Conservation (phyloP, 2,113 vertebrate species). For the Chascanopsetta lugubris region DNA sequence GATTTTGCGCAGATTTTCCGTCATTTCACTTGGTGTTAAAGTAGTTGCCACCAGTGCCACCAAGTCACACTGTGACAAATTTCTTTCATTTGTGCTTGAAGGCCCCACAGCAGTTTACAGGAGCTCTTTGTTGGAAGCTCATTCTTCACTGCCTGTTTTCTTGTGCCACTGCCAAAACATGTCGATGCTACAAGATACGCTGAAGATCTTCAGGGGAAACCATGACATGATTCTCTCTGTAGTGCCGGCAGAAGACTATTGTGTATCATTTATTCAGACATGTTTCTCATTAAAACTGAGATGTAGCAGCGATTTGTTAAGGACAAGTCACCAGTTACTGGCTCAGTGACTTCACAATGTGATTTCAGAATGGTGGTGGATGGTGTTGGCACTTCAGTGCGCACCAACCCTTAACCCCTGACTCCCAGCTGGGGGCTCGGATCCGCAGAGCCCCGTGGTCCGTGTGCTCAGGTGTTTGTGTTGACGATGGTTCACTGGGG, state of each 20-base stretch:
- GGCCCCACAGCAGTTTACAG: slow-evolving; percentile 61
- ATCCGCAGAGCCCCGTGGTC: slow-evolving; percentile 55
- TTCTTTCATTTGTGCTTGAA: slow-evolving; percentile 70
- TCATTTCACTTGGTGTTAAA: slow-evolving; percentile 35
- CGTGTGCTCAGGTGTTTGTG: slow-evolving; percentile 68
- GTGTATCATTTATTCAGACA: not conserved
- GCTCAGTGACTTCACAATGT: slow-evolving; percentile 17
- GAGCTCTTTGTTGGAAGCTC: slow-evolving; percentile 59
- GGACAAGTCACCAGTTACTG: too few species aligned
- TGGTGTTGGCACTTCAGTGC: slow-evolving; percentile 66
- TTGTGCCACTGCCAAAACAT: slow-evolving; percentile 44
- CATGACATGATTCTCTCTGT: not conserved
- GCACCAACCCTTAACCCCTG: slow-evolving; percentile 71
- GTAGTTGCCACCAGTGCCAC: slow-evolving; percentile 42
- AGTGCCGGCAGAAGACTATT: not conserved
- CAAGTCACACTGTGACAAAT: slow-evolving; percentile 70
- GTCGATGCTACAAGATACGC: slow-evolving; percentile 30
- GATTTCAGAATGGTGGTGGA: slow-evolving; percentile 22
- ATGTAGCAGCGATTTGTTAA: not conserved
- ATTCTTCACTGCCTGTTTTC: slow-evolving; percentile 40
- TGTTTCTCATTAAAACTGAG: not conserved
- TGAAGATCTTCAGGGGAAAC: slow-evolving; percentile 14
- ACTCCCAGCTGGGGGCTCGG: slow-evolving; percentile 72
- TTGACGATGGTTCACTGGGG: slow-evolving; percentile 39
- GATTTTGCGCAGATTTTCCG: slow-evolving; percentile 22